Percentiles rank a stretch among this genome's conserved stretches.
These are phyloP conservation scores for Anorthoa munda DNA, from an alignment of 2,888 invertebrate species.

Conservation along the genomic window DNA sequence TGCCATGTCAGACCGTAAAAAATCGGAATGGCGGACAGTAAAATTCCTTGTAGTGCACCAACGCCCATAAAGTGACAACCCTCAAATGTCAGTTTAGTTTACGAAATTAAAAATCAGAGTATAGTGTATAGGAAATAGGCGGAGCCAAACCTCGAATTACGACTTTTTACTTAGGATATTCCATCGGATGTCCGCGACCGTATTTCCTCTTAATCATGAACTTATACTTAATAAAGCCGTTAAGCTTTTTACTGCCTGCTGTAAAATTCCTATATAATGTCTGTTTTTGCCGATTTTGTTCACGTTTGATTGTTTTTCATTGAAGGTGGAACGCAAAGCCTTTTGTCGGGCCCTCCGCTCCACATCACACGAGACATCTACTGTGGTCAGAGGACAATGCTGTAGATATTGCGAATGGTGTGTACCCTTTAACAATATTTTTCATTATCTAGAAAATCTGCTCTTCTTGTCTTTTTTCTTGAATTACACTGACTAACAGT, in stretches of 20 bases:
- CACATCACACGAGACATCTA: slow-evolving; percentile 83
- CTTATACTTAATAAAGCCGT: neutral
- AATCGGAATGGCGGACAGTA: no score
- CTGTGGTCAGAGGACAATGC: slow-evolving; percentile 84
- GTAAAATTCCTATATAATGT: neutral
- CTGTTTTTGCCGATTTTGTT: neutral
- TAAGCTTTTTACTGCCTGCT: slow-evolving; percentile 9
- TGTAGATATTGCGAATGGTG: slow-evolving; percentile 74
- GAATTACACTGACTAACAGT: no score
- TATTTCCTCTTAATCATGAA: no score
- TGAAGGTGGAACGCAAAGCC: slow-evolving; percentile 85
- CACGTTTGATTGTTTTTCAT: slow-evolving; percentile 35
- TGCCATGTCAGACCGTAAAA: no score
- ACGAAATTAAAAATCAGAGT: no score
- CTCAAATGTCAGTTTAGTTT: no score
- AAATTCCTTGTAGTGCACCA: no score
- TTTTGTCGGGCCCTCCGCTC: slow-evolving; percentile 76
- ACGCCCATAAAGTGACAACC: no score
- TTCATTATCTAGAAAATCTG: neutral
- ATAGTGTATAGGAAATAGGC: no score
- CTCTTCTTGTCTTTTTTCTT: neutral
- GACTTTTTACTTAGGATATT: no score
- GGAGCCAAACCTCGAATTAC: no score
- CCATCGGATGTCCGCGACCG: no score
- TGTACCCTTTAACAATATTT: slow-evolving; percentile 33